Evolutionary conservation across 2,113 vertebrate genomes (phyloP).

Genomic region (Brachirus orientalis): DNA sequence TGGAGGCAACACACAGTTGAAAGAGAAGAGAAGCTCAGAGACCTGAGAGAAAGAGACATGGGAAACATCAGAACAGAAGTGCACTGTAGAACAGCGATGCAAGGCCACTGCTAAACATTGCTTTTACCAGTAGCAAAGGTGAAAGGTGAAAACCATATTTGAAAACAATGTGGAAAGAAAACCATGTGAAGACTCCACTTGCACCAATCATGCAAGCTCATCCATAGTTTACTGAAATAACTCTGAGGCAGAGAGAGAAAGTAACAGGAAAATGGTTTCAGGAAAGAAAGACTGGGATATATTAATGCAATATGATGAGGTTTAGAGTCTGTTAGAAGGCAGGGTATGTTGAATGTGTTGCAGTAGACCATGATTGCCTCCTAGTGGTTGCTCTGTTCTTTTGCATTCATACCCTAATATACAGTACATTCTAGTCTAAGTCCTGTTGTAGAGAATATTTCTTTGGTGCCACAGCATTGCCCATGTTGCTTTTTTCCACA

Average conservation of each 20-base stretch:
- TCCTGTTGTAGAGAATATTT: background rate
- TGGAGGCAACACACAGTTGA: constrained; percentile 21
- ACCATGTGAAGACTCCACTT: background rate
- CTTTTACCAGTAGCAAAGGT: background rate
- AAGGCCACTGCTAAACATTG: background rate
- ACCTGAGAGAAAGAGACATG: background rate
- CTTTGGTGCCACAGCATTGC: too few relatives aligned
- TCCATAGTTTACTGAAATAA: background rate
- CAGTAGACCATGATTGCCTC: constrained; percentile 32
- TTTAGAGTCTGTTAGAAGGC: background rate
- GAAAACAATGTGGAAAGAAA: background rate
- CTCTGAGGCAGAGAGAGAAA: background rate
- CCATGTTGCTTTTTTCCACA: too few relatives aligned
- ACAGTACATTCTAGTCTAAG: background rate
- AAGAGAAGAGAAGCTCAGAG: background rate
- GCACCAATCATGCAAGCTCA: background rate
- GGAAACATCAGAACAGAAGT: constrained; percentile 1
- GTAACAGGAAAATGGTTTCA: background rate
- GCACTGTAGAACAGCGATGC: background rate
- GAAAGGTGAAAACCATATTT: background rate
- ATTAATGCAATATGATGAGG: background rate
- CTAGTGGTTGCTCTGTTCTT: constrained; percentile 47
- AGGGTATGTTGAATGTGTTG: background rate
- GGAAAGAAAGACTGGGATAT: background rate
- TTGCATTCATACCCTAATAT: constrained; percentile 1